Evolutionary conservation across 2,888 invertebrate species (phyloP), one percentile per base, ranked within the genome.

Genomic region (Rhingia campestris): DNA sequence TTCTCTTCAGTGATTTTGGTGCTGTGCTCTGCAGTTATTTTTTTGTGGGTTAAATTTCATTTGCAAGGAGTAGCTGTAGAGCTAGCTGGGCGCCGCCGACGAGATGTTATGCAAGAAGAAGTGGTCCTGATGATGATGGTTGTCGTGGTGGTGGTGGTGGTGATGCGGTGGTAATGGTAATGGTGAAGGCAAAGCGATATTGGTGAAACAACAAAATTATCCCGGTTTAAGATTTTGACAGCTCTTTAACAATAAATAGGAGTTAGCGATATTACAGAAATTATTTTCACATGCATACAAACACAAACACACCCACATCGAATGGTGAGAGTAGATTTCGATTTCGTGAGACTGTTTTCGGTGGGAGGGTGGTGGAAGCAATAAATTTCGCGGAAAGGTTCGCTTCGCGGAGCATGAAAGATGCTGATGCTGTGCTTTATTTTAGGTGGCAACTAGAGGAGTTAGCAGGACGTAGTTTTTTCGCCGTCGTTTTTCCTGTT

Each of bases 231-330:
- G 80, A 84, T 80, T 84, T 72, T 84, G 84, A 80, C 84, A 80
- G 84, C 59, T 80, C 74, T 84, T 84, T 84, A 70, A 84, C 84
- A 84, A 80, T 84, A 84, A 84, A 84, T 84, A 84, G 80, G 80
- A 84, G 80, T 80, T 80, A 84, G 79, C 74, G 66, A 80, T 84
- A 70, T 66, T 70, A 66, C 74, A 72, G 80, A 75, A 80, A 84
- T 70, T 70, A 79, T 84, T 66, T 81, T 82, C 37, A 61, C 63
- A 75, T 73, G 64, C 69, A 66, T 59, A 53, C 75, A 64, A 1
- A 22, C 22, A 22, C 22, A 22, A 1, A 22, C 22, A 22, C 22
- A 22, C 22, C 22, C 22, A 2, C 22, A 22, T 22, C 22, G 54
- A 61, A 22, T n/a, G 22, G 30, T 32, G 39, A 12, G 47, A 63